Base-by-base conservation (phyloP, 2,113 vertebrate genomes). In the Clarias batrachus region DNA sequence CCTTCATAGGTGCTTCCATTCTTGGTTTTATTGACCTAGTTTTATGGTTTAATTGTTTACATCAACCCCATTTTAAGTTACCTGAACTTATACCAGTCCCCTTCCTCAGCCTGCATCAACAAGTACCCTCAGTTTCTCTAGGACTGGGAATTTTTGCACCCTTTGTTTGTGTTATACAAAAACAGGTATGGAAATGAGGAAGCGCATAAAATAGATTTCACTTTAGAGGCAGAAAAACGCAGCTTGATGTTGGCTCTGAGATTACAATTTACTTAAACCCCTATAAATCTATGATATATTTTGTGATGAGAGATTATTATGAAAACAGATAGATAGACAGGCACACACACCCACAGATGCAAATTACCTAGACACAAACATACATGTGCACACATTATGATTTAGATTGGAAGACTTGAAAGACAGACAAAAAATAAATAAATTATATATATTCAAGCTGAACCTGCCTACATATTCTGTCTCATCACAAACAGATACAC, bases 301-400 rank as follows among this genome's bases (percentile, higher is more conserved):
- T 80, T 86, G 83, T 81, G 82, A 91, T 90, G 86, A 86, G 59
- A 82, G 90, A 91, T 91, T 89, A 90, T 33, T 81, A 76, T 83
- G 33, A 87, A 89, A 90, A 89, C 82, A 84, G 84, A 21, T 59
- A 89, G 84, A 83, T 76, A 66, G 86, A 21, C 12, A 85, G 11
- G 41, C 17, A 79, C 56, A n/a, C n/a, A 79, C 16, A 59, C 4
- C 80, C 14, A 25, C 0, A 57, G 27, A n/a, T 19, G 33, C 52
- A 59, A 41, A 41, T 5, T 41, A 41, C 41, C 41, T 41, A 41
- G 41, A 41, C 41, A 41, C 33, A 37, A 37, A 37, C 41, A 41
- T 41, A 7, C 41, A 41, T 41, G 41, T 8, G 13, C 63, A 83
- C 65, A 83, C 66, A 57, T 37, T 9, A 17, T 19, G 14, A 23